A percentile compares a stretch with the other conserved stretches of the same genome.
phyloP scores from a whole-genome alignment of 2,888 invertebrate genomes.

The Pyrocoelia pectoralis region DNA sequence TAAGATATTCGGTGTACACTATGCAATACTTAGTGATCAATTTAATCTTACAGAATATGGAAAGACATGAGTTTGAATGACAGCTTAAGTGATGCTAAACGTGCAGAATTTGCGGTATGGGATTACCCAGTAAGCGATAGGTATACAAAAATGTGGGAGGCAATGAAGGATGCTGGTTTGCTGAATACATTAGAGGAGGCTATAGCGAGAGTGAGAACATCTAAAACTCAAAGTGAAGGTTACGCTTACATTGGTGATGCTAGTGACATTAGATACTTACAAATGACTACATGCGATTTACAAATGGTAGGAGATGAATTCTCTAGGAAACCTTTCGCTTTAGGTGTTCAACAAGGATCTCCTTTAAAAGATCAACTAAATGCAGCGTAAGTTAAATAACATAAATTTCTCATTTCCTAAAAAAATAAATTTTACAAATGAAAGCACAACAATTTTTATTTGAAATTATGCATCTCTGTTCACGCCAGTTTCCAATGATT shows the following conservation, averaged over 20 bases:
- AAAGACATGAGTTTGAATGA: conserved; percentile 97
- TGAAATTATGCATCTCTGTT: no score
- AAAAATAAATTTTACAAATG: no score
- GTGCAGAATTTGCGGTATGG: conserved; percentile 96
- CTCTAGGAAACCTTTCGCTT: conserved; percentile 95
- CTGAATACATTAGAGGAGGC: conserved; percentile 84
- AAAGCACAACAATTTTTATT: no score
- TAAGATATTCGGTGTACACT: conserved; percentile 58
- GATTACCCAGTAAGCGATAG: conserved; percentile 99
- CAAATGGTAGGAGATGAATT: conserved; percentile 96
- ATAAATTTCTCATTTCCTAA: no score
- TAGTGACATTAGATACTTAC: conserved; percentile 81
- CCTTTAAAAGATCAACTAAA: conserved; percentile 94
- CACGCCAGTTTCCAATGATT: no score
- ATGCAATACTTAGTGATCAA: background rate
- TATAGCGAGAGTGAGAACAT: conserved; percentile 73
- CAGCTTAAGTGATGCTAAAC: conserved; percentile 85
- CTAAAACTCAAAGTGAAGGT: conserved; percentile 76
- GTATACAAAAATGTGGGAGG: conserved; percentile 98
- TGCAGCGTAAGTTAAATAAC: conserved; percentile 82
- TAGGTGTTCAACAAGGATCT: conserved; percentile 96
- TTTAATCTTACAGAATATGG: conserved; percentile 81
- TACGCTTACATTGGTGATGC: conserved; percentile 85
- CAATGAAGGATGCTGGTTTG: conserved; percentile 85
- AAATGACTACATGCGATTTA: conserved; percentile 85